phyloP scores from a whole-genome alignment of 2,113 vertebrate genomes.

The Nicator chloris region DNA sequence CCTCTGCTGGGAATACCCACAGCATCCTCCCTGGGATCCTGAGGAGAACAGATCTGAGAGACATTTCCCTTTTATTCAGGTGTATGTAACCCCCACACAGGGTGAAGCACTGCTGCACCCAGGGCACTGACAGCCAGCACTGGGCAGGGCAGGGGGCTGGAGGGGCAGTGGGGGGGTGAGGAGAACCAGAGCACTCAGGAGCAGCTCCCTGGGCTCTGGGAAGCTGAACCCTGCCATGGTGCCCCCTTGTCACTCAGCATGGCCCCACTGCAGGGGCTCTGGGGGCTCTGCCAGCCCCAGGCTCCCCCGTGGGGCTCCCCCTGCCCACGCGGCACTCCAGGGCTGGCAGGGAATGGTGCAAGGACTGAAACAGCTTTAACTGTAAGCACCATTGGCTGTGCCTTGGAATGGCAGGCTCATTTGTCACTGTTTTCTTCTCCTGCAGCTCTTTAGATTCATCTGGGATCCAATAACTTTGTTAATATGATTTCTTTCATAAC shows the following conservation, averaged over 20 bases:
- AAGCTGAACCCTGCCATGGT: background rate
- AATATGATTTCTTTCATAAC: conserved; percentile 34
- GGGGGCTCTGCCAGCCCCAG: background rate
- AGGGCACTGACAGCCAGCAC: background rate
- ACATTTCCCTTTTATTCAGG: accelerated
- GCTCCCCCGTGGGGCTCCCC: background rate
- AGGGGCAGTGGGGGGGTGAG: background rate
- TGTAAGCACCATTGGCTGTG: background rate
- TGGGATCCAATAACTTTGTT: conserved; percentile 52
- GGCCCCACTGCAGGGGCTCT: background rate
- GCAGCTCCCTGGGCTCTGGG: background rate
- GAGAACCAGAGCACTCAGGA: background rate
- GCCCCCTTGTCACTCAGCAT: accelerated
- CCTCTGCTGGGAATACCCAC: background rate
- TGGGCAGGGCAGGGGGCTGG: background rate
- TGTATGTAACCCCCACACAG: background rate
- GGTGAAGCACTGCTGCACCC: background rate
- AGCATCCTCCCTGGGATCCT: background rate
- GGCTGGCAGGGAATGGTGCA: background rate
- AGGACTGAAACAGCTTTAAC: background rate
- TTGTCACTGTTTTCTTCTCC: conserved; percentile 56
- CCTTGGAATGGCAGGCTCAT: conserved; percentile 21
- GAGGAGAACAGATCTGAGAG: background rate
- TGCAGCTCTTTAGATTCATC: conserved; percentile 24
- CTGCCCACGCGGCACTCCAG: background rate